Percentiles rank a stretch among this genome's conserved stretches.
Conservation (phyloP, 2,113 vertebrate genomes). For the Macroglossus sobrinus region DNA sequence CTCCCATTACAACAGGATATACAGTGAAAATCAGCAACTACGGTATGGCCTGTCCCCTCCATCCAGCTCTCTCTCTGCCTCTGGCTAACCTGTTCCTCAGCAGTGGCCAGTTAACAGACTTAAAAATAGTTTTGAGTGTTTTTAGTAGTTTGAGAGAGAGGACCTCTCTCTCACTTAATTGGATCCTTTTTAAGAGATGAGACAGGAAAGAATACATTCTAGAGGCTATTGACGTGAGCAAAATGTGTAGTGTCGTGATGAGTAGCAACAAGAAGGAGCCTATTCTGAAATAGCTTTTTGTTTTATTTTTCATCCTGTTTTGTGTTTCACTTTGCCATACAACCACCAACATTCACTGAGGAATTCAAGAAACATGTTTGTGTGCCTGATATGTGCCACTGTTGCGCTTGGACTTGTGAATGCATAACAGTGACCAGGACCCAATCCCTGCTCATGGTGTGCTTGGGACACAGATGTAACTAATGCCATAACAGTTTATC, state of each 20-base stretch:
- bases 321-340: background rate
- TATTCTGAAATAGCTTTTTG: background rate
- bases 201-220: background rate
- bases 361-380: background rate
- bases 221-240: background rate
- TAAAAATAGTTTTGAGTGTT: background rate
- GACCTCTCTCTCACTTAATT: background rate
- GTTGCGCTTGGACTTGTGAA: background rate
- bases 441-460: background rate
- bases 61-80: background rate
- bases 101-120: background rate
- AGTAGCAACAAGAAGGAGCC: background rate
- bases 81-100: background rate
- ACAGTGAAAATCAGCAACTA: constrained; percentile 97
- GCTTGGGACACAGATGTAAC: background rate
- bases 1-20: constrained; percentile 84
- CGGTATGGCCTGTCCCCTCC: constrained; percentile 79
- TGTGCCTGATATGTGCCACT: background rate
- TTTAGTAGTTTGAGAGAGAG: background rate
- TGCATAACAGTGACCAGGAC: background rate
- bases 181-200: background rate
- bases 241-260: background rate
- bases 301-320: background rate
- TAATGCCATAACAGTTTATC: background rate
- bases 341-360: background rate